Conservation (phyloP, 2,797 vertebrate genomes). For the Siniperca undulata region DNA sequence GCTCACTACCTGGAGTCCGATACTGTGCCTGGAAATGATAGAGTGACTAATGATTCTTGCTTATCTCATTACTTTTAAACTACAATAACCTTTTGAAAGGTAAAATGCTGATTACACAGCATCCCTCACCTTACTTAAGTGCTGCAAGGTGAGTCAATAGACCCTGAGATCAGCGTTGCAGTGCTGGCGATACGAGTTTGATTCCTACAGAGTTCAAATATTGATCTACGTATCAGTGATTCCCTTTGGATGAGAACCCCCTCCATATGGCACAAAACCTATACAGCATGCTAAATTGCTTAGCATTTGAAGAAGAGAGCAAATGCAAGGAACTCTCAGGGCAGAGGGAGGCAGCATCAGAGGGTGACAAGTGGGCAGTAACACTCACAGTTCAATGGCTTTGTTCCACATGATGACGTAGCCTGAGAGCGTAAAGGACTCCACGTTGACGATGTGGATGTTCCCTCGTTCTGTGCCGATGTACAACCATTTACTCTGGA, state of each 20-base stretch:
- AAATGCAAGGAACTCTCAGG: conserved; percentile 17
- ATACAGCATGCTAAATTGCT: conserved; percentile 7
- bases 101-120: conserved; percentile 43
- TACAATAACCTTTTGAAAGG: conserved; percentile 48
- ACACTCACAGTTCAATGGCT: conserved; percentile 99
- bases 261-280: conserved; percentile 1
- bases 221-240: conserved; percentile 36
- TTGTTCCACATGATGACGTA: conserved; percentile 99
- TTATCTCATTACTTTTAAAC: conserved; percentile 58
- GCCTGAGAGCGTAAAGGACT: conserved; percentile 99
- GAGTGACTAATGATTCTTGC: conserved; percentile 65
- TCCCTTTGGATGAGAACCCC: conserved; percentile 22
- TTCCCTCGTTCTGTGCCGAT: conserved; percentile 98
- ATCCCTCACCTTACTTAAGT: conserved; percentile 28
- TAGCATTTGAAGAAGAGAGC: not conserved
- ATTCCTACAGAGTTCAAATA: conserved; percentile 52
- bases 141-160: conserved; percentile 53
- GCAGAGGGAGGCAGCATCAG: conserved; percentile 18
- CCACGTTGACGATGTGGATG: conserved; percentile 98
- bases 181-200: conserved; percentile 31
- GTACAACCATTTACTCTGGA: conserved; percentile 99
- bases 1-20: conserved; percentile 64
- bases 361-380: conserved; percentile 76
- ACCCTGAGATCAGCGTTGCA: conserved; percentile 21
- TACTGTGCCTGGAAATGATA: conserved; percentile 54